These are phyloP conservation scores for Sprattus sprattus DNA, from an alignment of 2,113 vertebrate genomes.

Conservation along the genomic window DNA sequence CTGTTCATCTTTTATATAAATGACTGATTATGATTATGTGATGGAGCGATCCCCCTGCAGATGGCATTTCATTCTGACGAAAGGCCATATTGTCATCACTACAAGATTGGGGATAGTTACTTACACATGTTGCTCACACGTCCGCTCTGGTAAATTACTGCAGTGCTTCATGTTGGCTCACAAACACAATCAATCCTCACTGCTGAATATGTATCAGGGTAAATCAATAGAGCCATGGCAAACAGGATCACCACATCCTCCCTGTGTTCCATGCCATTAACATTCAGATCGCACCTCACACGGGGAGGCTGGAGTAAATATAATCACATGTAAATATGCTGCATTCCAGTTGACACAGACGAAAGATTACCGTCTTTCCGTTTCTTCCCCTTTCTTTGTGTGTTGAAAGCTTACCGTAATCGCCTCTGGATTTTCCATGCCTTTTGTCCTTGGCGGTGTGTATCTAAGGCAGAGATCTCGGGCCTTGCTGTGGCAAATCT, in stretches of 20 bases:
- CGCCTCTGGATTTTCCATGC: slow-evolving; percentile 6
- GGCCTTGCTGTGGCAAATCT: slow-evolving; percentile 2
- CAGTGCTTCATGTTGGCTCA: slow-evolving; percentile 30
- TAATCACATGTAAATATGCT: slow-evolving; percentile 34
- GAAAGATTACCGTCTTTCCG: slow-evolving; percentile 30
- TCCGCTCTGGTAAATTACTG: slow-evolving; percentile 2
- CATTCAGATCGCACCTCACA: slow-evolving; percentile 33
- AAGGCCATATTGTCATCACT: neutral
- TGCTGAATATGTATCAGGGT: slow-evolving; percentile 41
- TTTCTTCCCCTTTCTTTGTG: slow-evolving; percentile 30
- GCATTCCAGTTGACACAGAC: slow-evolving; percentile 27
- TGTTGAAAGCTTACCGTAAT: slow-evolving; percentile 28
- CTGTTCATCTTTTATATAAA: neutral
- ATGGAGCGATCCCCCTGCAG: neutral
- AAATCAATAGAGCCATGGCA: slow-evolving; percentile 42
- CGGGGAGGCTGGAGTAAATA: slow-evolving; percentile 24
- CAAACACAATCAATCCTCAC: slow-evolving; percentile 27
- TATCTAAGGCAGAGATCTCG: neutral
- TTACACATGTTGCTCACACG: neutral
- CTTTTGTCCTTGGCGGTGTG: slow-evolving; percentile 4
- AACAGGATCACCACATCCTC: slow-evolving; percentile 29
- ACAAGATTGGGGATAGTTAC: too few relatives aligned
- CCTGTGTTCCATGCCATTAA: slow-evolving; percentile 21
- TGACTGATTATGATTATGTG: neutral
- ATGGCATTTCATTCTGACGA: neutral